Evolutionary conservation across 1,140 invertebrate species (phyloP).

Genomic region (Conus ventricosus): DNA sequence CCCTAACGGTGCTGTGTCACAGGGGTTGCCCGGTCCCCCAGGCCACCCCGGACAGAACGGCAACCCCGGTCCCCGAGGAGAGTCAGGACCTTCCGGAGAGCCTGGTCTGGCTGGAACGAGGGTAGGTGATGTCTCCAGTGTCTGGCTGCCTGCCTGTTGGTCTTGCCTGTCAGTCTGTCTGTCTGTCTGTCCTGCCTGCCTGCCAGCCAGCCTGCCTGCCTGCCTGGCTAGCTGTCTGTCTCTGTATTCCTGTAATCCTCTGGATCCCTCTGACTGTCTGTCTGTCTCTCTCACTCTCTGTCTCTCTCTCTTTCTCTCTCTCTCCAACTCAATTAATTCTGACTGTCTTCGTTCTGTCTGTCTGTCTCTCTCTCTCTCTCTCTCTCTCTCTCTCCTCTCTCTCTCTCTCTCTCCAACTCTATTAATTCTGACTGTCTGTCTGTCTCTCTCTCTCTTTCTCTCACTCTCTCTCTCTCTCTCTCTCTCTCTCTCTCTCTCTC

Average conservation of each 20-base stretch:
- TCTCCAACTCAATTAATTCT: not conserved
- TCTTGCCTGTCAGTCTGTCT: not conserved
- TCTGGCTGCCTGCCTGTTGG: not conserved
- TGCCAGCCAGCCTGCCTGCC: constrained; percentile 32
- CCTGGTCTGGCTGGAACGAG: constrained; percentile 45
- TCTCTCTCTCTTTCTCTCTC: not conserved
- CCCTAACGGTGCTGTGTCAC: not conserved
- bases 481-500: not conserved
- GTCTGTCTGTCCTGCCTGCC: not conserved
- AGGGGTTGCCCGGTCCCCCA: constrained; percentile 47
- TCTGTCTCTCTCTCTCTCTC: too few relatives aligned
- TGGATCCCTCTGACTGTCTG: not conserved
- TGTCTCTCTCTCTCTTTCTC: not conserved
- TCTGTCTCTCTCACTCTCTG: not conserved
- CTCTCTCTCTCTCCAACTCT: not conserved
- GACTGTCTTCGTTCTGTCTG: too few relatives aligned
- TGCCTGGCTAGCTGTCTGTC: not conserved
- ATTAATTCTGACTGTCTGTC: too few relatives aligned
- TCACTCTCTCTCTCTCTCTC: too few relatives aligned
- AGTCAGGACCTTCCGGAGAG: constrained; percentile 41
- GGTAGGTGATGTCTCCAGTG: not conserved
- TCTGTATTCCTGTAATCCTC: not conserved
- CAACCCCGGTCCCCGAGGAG: constrained; percentile 10
- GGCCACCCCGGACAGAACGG: constrained; percentile 31
- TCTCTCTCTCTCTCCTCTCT: not conserved